phyloP scores from a whole-genome alignment of 2,113 vertebrate species.

The Limanda limanda region DNA sequence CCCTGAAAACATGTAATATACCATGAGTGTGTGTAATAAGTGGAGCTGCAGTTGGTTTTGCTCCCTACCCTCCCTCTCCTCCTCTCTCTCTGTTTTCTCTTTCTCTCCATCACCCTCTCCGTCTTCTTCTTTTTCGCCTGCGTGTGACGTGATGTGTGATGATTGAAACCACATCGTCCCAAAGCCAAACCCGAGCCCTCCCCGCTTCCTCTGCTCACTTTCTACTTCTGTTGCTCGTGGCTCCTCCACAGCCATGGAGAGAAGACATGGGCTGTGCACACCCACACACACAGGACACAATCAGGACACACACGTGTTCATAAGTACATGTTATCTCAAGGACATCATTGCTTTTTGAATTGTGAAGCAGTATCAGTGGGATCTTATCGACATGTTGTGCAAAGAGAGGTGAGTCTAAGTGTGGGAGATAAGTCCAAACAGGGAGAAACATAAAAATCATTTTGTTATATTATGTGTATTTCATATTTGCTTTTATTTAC shows the following conservation, averaged over 20 bases:
- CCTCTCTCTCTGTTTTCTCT: conserved; percentile 38
- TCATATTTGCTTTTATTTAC: too few species aligned
- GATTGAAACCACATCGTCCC: conserved; percentile 68
- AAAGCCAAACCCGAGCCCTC: conserved; percentile 35
- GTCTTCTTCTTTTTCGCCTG: conserved; percentile 49
- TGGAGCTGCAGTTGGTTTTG: conserved; percentile 49
- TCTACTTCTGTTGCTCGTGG: conserved; percentile 3
- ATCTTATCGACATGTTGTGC: conserved; percentile 31
- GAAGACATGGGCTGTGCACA: background rate
- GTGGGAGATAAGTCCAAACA: background rate
- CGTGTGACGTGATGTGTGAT: conserved; percentile 62
- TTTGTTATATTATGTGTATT: too few species aligned
- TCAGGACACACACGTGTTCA: conserved; percentile 3
- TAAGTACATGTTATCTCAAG: conserved; percentile 38
- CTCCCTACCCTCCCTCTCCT: conserved; percentile 21
- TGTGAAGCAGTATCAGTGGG: conserved; percentile 33
- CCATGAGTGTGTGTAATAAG: conserved; percentile 30
- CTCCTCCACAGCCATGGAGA: conserved; percentile 1
- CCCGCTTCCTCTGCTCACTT: conserved; percentile 47
- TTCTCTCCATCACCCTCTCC: conserved; percentile 48
- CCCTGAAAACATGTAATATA: conserved; percentile 26
- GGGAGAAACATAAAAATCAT: too few species aligned
- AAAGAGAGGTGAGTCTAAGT: background rate
- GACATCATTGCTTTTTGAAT: conserved; percentile 40
- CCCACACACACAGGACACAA: background rate